Base-by-base conservation (phyloP, 2,113 vertebrate species). In the Ia io region DNA sequence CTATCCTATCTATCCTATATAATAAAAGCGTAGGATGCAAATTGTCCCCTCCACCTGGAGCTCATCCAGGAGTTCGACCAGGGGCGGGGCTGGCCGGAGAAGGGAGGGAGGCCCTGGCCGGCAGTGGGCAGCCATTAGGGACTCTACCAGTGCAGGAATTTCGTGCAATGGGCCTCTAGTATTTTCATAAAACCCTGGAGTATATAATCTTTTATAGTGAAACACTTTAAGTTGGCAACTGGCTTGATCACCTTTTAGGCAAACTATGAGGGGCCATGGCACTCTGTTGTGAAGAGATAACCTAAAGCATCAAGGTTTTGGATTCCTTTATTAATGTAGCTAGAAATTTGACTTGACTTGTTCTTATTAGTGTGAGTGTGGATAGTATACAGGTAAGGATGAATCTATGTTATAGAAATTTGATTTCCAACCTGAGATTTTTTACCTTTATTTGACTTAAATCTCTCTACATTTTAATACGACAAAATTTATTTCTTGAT, bases 401-500 rank as follows among this genome's bases (percentile, higher is more conserved):
- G 61, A 95, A 77, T 63, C n/a, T 92, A 16, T 91, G 76, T 77
- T 91, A 71, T 2, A 56, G 10, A 89, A 70, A 12, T 93, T 93
- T 93, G 35, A 67, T 93, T 96, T 91, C 59, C 1, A 4, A 76
- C 6, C 70, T 90, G 30, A 88, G 35, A 73, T 47, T 95, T 95
- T 95, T 86, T 69, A 56, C 69, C 28, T 32, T 84, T 79, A 40
- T 70, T 80, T 86, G n/a, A 84, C 32, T 89, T 84, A 92, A 78
- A 92, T 88, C 20, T 93, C 40, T 84, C 35, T 93, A 4, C 32
- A 70, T 92, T 78, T 96, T 95, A 94, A 61, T 53, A 53, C 82
- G 76, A 93, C 71, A 85, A 56, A 82, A 85, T 84, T 85, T 84
- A 92, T 94, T 93, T 91, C 90, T 87, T 84, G 85, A 85, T 79